These are phyloP conservation scores for Galerucella calmariensis DNA, from an alignment of 2,888 invertebrate species.

Conservation along the genomic window DNA sequence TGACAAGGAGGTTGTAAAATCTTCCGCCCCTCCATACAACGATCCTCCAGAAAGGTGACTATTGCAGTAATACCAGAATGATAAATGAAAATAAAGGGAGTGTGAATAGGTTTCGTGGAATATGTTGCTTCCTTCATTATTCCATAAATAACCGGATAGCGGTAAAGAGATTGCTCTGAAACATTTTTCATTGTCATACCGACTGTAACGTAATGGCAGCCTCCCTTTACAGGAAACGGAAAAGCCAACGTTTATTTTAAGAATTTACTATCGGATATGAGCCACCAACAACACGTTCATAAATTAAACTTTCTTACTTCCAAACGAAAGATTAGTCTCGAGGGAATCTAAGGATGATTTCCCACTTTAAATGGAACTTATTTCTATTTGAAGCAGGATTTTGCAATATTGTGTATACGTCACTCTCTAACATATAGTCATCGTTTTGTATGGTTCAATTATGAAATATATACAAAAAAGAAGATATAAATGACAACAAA, in stretches of 20 bases:
- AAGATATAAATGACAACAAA: too few relatives aligned
- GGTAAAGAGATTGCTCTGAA: constrained; percentile 42
- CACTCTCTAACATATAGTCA: too few relatives aligned
- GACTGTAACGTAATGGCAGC: constrained; percentile 28
- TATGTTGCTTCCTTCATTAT: constrained; percentile 52
- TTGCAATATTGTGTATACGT: too few relatives aligned
- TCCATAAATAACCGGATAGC: constrained; percentile 52
- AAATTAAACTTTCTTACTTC: constrained; percentile 47
- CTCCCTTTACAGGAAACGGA: constrained; percentile 48
- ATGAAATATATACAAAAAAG: too few relatives aligned
- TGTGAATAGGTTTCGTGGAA: constrained; percentile 45
- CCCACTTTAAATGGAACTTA: too few relatives aligned
- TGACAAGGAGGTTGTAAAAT: constrained; percentile 10
- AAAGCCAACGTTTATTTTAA: constrained; percentile 52
- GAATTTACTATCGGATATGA: constrained; percentile 54
- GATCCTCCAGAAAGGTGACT: constrained; percentile 14
- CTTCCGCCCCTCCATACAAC: not conserved
- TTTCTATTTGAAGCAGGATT: too few relatives aligned
- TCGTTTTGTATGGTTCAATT: too few relatives aligned
- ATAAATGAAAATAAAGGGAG: constrained; percentile 44
- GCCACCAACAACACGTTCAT: constrained; percentile 51
- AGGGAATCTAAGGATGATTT: constrained; percentile 6
- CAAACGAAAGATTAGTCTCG: constrained; percentile 43
- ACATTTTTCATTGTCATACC: constrained; percentile 54
- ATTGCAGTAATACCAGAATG: constrained; percentile 33